Percentiles rank a stretch among this genome's conserved stretches.
These are phyloP conservation scores for Pseudotriccus pelzelni DNA, from an alignment of 2,797 vertebrate species.

Conservation along the genomic window DNA sequence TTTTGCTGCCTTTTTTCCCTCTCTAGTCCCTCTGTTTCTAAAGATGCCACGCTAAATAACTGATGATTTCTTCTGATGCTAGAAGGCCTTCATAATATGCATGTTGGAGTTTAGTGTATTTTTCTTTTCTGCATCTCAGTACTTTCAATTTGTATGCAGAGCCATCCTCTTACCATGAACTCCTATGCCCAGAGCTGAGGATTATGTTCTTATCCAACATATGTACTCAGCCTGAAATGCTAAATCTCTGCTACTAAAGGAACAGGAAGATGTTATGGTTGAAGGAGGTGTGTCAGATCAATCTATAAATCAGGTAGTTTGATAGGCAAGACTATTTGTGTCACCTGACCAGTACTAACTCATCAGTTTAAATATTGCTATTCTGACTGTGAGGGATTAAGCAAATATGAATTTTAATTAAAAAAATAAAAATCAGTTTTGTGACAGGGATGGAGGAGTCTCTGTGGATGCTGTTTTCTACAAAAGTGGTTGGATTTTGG, in stretches of 20 bases:
- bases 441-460: background rate
- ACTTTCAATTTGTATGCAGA: slow-evolving; percentile 55
- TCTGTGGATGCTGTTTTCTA: background rate
- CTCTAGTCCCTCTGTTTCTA: background rate
- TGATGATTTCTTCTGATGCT: slow-evolving; percentile 13
- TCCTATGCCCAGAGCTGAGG: slow-evolving; percentile 41
- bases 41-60: slow-evolving; percentile 33
- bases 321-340: background rate
- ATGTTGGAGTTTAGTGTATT: slow-evolving; percentile 9
- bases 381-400: background rate
- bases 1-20: background rate
- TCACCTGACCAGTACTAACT: background rate
- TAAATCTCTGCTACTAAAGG: slow-evolving; percentile 45
- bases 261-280: slow-evolving; percentile 23
- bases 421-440: background rate
- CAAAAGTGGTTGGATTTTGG: background rate
- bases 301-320: background rate
- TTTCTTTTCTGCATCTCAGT: background rate
- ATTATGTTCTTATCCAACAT: slow-evolving; percentile 65
- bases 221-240: slow-evolving; percentile 56
- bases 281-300: slow-evolving; percentile 25
- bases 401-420: background rate
- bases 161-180: slow-evolving; percentile 28
- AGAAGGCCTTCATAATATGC: slow-evolving; percentile 22
- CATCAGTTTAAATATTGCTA: background rate